Percentiles rank a stretch among this genome's conserved stretches.
Evolutionary conservation across 2,797 vertebrate genomes (phyloP).

Genomic region (Dendrocincla fuliginosa): DNA sequence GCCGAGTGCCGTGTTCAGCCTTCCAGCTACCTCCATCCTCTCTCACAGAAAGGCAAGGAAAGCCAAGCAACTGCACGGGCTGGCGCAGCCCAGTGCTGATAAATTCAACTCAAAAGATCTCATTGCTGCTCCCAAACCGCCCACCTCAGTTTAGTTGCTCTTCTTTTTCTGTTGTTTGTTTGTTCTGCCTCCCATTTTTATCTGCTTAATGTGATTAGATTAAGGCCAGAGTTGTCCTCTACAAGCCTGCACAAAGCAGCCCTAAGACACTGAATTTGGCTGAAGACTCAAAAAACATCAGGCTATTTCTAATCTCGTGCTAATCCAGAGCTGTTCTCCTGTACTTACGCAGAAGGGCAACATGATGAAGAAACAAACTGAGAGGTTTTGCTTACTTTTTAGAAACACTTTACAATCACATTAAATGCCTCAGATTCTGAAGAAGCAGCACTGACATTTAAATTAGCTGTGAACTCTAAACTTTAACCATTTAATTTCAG

Average conservation of each 20-base stretch:
- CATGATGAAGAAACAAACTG: neutral
- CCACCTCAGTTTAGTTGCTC: neutral
- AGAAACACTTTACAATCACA: neutral
- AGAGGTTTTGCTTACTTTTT: neutral
- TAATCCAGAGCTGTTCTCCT: neutral
- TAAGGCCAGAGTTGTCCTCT: neutral
- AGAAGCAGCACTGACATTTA: neutral
- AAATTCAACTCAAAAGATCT: neutral
- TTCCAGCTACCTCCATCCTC: neutral
- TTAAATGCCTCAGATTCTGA: neutral
- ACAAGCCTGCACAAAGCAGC: neutral
- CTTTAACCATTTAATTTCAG: constrained; percentile 38
- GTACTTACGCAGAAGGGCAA: neutral
- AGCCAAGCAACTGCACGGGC: neutral
- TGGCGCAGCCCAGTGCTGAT: neutral
- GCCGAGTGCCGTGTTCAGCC: rapidly evolving
- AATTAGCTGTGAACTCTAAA: neutral
- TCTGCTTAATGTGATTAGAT: neutral
- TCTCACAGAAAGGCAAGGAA: rapidly evolving
- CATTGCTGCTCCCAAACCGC: neutral
- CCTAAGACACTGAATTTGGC: neutral
- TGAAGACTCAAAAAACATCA: neutral
- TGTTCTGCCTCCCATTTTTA: neutral
- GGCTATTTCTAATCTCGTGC: neutral
- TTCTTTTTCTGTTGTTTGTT: neutral